Evolutionary conservation across 2,797 vertebrate genomes (phyloP).

Genomic region (Gastrophryne carolinensis): DNA sequence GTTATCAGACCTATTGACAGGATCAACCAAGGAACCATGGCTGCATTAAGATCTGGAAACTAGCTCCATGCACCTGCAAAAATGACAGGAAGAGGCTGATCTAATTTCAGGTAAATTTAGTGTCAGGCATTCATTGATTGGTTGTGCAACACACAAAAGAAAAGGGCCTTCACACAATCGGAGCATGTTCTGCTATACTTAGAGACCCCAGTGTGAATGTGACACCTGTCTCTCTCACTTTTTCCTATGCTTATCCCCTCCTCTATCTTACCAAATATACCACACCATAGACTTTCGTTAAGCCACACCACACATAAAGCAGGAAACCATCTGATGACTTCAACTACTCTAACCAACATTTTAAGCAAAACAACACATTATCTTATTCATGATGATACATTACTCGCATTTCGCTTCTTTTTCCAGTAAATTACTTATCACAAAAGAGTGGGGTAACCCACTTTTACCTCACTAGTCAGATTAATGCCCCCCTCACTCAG

Average conservation of each 20-base stretch:
- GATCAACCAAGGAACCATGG: slow-evolving; percentile 65
- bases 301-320: neutral
- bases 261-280: slow-evolving; percentile 55
- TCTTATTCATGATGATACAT: neutral
- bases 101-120: slow-evolving; percentile 12
- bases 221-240: slow-evolving; percentile 52
- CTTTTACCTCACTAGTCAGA: no score
- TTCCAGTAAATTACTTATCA: neutral
- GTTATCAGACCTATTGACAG: slow-evolving; percentile 64
- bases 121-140: neutral
- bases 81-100: slow-evolving; percentile 1
- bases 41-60: slow-evolving; percentile 31
- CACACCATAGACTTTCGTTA: slow-evolving; percentile 47
- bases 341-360: neutral
- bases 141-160: neutral
- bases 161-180: neutral
- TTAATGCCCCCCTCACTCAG: no score
- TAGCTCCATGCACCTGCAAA: slow-evolving; percentile 57
- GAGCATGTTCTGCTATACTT: neutral
- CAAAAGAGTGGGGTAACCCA: no score
- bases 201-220: neutral
- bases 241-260: slow-evolving; percentile 42
- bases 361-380: slow-evolving; percentile 18
- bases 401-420: neutral
- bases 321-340: slow-evolving; percentile 45